These are phyloP conservation scores for Amyelois transitella DNA, from an alignment of 1,140 invertebrate species.

Conservation along the genomic window DNA sequence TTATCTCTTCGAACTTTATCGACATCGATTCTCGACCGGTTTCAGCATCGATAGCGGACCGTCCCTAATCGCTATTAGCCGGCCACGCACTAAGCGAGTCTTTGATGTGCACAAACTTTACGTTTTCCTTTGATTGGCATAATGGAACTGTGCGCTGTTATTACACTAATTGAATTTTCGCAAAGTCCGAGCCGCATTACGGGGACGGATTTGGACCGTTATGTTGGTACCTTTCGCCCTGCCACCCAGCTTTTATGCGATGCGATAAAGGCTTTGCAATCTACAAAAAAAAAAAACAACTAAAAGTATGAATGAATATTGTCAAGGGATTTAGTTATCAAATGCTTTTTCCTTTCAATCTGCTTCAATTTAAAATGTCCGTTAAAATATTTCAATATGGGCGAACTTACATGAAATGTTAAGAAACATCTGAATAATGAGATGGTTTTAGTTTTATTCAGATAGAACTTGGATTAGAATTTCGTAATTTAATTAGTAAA, in stretches of 20 bases:
- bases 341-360: no score
- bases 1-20: background rate
- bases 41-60: conserved; percentile 6
- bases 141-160: conserved; percentile 67
- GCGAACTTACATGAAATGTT: no score
- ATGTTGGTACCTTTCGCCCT: background rate
- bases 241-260: background rate
- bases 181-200: conserved; percentile 49
- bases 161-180: conserved; percentile 72
- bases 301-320: background rate
- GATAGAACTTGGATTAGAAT: no score
- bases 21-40: background rate
- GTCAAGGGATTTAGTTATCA: background rate
- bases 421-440: no score
- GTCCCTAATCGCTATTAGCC: conserved; percentile 45
- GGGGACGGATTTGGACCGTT: conserved; percentile 11
- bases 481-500: no score
- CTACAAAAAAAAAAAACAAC: background rate
- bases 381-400: no score
- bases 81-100: conserved; percentile 58
- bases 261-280: background rate
- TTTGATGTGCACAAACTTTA: conserved; percentile 69
- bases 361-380: no score
- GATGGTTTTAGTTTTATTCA: no score
- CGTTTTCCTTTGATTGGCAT: conserved; percentile 69